Percentiles rank a stretch among this genome's conserved stretches.
These are phyloP conservation scores for Drosophila tanythrix DNA, from an alignment of 2,888 invertebrate species.

Conservation along the genomic window DNA sequence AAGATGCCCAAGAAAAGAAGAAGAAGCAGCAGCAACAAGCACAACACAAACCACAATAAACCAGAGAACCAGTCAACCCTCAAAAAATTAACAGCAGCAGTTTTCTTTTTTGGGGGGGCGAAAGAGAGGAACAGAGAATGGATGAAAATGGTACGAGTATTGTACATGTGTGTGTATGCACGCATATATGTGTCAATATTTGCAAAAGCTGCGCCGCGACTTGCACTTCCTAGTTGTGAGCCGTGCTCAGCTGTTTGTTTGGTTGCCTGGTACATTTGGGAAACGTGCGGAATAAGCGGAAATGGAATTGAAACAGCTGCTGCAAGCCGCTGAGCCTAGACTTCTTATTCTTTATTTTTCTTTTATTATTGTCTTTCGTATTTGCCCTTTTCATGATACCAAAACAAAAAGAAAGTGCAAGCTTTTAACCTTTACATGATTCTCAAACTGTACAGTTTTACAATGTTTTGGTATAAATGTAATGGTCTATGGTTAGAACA, in stretches of 20 bases:
- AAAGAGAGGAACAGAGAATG: slow-evolving; percentile 13
- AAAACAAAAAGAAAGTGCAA: slow-evolving; percentile 7
- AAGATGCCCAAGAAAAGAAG: slow-evolving; percentile 55
- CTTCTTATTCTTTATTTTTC: slow-evolving; percentile 1
- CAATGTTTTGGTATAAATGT: neutral
- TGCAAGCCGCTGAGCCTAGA: slow-evolving; percentile 1
- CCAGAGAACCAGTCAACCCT: slow-evolving; percentile 33
- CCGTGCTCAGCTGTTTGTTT: slow-evolving; percentile 61
- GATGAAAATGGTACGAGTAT: neutral
- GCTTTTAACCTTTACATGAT: neutral
- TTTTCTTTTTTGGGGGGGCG: neutral
- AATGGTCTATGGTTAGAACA: neutral
- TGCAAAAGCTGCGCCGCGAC: slow-evolving; percentile 59
- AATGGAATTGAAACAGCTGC: slow-evolving; percentile 64
- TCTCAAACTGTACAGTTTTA: slow-evolving; percentile 11
- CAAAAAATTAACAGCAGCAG: slow-evolving; percentile 22
- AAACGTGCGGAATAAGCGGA: slow-evolving; percentile 52
- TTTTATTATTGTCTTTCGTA: slow-evolving; percentile 3
- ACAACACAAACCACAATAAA: slow-evolving; percentile 41
- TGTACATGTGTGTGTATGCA: neutral
- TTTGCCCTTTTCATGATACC: slow-evolving; percentile 32
- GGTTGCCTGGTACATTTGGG: slow-evolving; percentile 37
- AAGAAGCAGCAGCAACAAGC: slow-evolving; percentile 36
- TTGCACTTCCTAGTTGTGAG: slow-evolving; percentile 62
- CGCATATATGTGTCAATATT: slow-evolving; percentile 47